Evolutionary conservation across 1,140 invertebrate species (phyloP).

Genomic region (Drosophila quadrilineata): DNA sequence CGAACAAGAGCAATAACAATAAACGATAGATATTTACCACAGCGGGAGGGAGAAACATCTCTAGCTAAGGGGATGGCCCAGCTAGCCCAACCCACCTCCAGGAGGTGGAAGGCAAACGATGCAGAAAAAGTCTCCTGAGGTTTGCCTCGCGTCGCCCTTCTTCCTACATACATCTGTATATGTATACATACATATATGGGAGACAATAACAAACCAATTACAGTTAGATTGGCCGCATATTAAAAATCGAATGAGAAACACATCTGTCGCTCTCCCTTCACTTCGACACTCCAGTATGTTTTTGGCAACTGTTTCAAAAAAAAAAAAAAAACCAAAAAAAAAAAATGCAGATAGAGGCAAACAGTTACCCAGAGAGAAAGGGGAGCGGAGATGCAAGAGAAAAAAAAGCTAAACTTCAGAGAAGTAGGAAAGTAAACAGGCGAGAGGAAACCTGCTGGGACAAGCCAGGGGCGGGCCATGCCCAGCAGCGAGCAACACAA

Average conservation of each 20-base stretch:
- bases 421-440: too few species aligned
- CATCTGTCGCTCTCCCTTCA: conserved; percentile 68
- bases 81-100: neutral
- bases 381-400: too few species aligned
- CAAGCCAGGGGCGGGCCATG: conserved; percentile 13
- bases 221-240: conserved; percentile 81
- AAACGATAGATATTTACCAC: conserved; percentile 79
- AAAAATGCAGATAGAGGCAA: neutral
- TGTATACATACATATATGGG: conserved; percentile 41
- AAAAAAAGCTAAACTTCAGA: too few species aligned
- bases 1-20: conserved; percentile 79
- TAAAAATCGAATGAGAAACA: conserved; percentile 82
- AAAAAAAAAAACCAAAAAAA: conserved; percentile 8
- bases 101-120: conserved; percentile 3
- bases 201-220: conserved; percentile 82
- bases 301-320: conserved; percentile 75
- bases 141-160: conserved; percentile 33
- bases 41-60: conserved; percentile 46
- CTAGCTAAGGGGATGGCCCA: conserved; percentile 9
- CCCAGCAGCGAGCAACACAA: too few species aligned
- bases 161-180: too few species aligned
- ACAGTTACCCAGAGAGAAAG: neutral
- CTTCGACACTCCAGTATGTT: conserved; percentile 20
- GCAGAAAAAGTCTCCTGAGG: conserved; percentile 59
- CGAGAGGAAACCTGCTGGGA: conserved; percentile 39